Percentiles rank a stretch among this genome's conserved stretches.
Conservation (phyloP, 2,888 invertebrate species). For the Antheraea yamamai region DNA sequence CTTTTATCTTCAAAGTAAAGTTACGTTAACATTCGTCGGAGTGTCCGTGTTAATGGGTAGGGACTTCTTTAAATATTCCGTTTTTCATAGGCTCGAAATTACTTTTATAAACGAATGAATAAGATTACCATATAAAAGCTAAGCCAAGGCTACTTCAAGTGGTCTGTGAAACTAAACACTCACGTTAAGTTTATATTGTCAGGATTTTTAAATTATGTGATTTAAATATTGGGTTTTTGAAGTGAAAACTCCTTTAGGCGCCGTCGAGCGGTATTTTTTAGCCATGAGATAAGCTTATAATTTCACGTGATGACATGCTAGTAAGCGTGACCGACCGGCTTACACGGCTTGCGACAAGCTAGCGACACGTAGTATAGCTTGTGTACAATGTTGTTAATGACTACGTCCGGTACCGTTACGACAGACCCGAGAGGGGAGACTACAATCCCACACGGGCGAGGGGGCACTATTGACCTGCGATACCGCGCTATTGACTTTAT, state of each 20-base stretch:
- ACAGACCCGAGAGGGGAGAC: too few relatives aligned
- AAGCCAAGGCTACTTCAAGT: not conserved
- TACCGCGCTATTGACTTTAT: too few relatives aligned
- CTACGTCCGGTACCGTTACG: too few relatives aligned
- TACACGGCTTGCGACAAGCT: too few relatives aligned
- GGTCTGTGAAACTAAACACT: not conserved
- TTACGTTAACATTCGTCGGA: not conserved
- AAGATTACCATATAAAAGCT: slow-evolving; percentile 7
- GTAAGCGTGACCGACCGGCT: too few relatives aligned
- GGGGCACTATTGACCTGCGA: too few relatives aligned
- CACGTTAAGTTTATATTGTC: not conserved
- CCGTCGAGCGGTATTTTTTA: too few relatives aligned
- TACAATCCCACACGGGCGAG: too few relatives aligned
- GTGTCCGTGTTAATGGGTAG: not conserved
- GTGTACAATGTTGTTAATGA: too few relatives aligned
- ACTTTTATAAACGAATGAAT: slow-evolving; percentile 14
- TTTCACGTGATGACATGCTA: too few relatives aligned
- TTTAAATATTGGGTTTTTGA: not conserved
- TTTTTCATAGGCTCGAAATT: slow-evolving; percentile 12
- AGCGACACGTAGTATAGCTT: too few relatives aligned
- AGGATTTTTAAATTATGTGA: not conserved
- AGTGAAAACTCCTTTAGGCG: not conserved
- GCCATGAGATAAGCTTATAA: too few relatives aligned
- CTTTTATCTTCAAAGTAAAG: not conserved
- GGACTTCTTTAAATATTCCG: slow-evolving; percentile 1